Base-by-base conservation (phyloP, 2,113 vertebrate species). In the Rhegmatorhina hoffmannsi region DNA sequence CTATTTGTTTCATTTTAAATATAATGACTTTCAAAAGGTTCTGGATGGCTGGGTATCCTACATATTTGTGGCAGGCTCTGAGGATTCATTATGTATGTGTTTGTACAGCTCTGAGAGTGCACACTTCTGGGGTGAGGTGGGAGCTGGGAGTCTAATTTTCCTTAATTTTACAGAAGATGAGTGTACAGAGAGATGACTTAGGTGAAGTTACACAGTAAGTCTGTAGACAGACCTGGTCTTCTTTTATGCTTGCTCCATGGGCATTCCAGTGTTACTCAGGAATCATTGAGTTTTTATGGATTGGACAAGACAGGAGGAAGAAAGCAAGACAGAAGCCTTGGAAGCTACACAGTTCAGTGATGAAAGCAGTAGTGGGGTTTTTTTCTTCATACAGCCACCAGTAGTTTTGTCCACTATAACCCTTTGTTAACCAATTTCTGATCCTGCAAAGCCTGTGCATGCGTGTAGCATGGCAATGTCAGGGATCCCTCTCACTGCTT, bases 391-490 rank as follows among this genome's bases (percentile, higher is more conserved):
- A 78, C 13, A 43, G 36, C 40, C 53, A 47, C 18, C 69, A 53
- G 28, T n/a, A 40, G 7, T 34, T 28, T 80, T 80, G 55, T 69
- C 16, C 33, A 20, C 33, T 74, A 23, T 47, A 64, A 34, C 26
- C 17, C 31, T 66, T 76, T 29, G 31, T 84, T 55, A 62, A 69
- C 29, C 8, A 6, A 2, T 31, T 62, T 62, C 25, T 9, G 47
- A 26, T 63, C 20, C 43, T 53, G 43, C 47, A 52, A 67, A 72
- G 31, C 21, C 60, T 17, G 20, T 6, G 6, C 11, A 3, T 8
- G 24, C 24, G 18, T 4, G 2, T 31, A 23, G 14, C 0, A 0
- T 29, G 69, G 17, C 24, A 16, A 26, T 2, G 17, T 8, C 59
- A 34, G 53, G 72, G 38, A n/a, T 49, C 36, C 23, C n/a, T 33